Evolutionary conservation across 2,113 vertebrate species (phyloP).

Genomic region (Chaenocephalus aceratus): DNA sequence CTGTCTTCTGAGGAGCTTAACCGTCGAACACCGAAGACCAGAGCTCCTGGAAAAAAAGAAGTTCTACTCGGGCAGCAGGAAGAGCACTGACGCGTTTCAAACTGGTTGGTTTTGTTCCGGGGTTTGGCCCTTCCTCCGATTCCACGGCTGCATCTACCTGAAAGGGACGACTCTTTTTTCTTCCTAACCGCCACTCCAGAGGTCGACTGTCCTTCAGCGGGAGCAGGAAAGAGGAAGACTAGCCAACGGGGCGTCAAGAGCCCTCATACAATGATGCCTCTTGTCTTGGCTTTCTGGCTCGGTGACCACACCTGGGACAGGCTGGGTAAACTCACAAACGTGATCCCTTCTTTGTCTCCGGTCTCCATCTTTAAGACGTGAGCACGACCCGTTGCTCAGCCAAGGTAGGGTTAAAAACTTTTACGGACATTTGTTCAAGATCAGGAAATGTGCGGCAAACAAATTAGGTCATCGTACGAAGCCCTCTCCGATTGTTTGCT

Average conservation of each 20-base stretch:
- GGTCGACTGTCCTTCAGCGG: conserved; percentile 79
- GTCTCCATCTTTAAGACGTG: conserved; percentile 52
- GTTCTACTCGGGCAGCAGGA: conserved; percentile 42
- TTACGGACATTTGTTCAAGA: conserved; percentile 38
- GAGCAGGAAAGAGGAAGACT: conserved; percentile 80
- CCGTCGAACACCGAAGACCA: conserved; percentile 75
- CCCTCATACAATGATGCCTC: conserved; percentile 79
- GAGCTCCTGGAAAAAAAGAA: conserved; percentile 72
- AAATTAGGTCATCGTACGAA: conserved; percentile 53
- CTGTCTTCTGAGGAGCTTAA: conserved; percentile 90
- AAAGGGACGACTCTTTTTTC: conserved; percentile 67
- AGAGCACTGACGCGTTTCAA: conserved; percentile 58
- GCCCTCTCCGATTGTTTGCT: conserved; percentile 37
- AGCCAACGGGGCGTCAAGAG: conserved; percentile 69
- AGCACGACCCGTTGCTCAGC: conserved; percentile 58
- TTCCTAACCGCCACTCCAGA: conserved; percentile 63
- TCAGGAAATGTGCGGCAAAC: conserved; percentile 57
- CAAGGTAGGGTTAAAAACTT: conserved; percentile 55
- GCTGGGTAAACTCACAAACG: conserved; percentile 78
- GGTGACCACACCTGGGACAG: conserved; percentile 76
- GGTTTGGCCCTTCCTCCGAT: conserved; percentile 53
- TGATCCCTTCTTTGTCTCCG: conserved; percentile 72
- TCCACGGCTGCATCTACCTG: conserved; percentile 63
- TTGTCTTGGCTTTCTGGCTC: conserved; percentile 80
- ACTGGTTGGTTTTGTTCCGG: conserved; percentile 67